These are phyloP conservation scores for Xanthorhoe designata DNA, from an alignment of 2,888 invertebrate species.

Conservation along the genomic window DNA sequence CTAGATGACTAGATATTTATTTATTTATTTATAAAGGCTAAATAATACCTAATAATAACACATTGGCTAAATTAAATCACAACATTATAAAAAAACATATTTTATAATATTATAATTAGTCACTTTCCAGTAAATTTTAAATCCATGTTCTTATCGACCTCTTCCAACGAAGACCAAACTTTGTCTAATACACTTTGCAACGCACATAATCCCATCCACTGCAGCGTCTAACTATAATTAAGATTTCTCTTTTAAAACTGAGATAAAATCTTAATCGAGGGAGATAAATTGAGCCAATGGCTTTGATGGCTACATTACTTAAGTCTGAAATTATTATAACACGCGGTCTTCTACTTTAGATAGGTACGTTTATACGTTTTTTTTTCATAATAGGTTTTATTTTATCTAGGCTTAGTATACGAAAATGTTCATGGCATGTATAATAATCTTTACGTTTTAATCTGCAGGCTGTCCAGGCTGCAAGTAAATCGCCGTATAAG, in stretches of 20 bases:
- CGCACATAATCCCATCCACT: constrained; percentile 60
- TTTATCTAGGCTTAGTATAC: background rate
- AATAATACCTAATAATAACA: no score
- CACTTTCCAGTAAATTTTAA: constrained; percentile 48
- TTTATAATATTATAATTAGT: no score
- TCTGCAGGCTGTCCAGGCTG: no score
- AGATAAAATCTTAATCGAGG: constrained; percentile 40
- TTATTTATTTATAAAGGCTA: no score
- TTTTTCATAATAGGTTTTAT: background rate
- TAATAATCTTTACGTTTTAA: no score
- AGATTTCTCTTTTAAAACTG: constrained; percentile 52
- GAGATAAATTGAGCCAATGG: constrained; percentile 23
- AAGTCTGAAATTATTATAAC: background rate
- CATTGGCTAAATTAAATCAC: no score
- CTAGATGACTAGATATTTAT: no score
- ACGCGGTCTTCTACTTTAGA: background rate
- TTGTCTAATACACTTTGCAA: constrained; percentile 70
- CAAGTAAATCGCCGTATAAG: no score
- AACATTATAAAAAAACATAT: no score
- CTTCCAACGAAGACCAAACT: constrained; percentile 59
- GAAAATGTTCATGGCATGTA: background rate
- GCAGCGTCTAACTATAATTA: constrained; percentile 58
- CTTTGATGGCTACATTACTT: constrained; percentile 19
- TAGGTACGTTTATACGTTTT: background rate
- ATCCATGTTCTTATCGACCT: constrained; percentile 55